Evolutionary conservation across 2,797 vertebrate genomes (phyloP).

Genomic region (Huso huso): DNA sequence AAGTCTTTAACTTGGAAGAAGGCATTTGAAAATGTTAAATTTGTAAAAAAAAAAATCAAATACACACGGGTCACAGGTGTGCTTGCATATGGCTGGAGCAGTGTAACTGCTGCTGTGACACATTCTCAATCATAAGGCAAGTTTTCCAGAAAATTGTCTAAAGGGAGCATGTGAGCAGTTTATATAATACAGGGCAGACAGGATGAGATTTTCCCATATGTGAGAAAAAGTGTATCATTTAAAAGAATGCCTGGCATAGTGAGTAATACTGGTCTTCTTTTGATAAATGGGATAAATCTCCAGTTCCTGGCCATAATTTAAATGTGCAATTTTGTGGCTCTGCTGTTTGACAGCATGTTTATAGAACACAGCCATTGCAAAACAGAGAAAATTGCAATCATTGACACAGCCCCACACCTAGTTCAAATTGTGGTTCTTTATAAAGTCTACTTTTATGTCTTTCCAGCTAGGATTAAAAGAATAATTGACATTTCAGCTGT

Average conservation of each 20-base stretch:
- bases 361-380: conserved; percentile 14
- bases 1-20: conserved; percentile 9
- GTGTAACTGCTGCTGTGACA: conserved; percentile 35
- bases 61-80: conserved; percentile 23
- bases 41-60: conserved; percentile 24
- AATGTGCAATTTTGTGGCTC: conserved; percentile 1
- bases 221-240: conserved; percentile 31
- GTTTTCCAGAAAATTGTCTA: conserved; percentile 52
- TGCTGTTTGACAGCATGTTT: conserved; percentile 5
- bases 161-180: conserved; percentile 48
- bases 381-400: conserved; percentile 15
- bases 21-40: conserved; percentile 31
- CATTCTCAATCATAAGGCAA: conserved; percentile 58
- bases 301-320: conserved; percentile 57
- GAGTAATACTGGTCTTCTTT: conserved; percentile 59
- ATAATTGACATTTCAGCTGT: too few relatives aligned
- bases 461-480: too few relatives aligned
- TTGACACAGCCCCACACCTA: conserved; percentile 25
- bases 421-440: conserved; percentile 23
- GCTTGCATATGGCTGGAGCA: conserved; percentile 2
- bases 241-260: conserved; percentile 53
- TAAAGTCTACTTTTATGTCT: too few relatives aligned
- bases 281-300: conserved; percentile 65
- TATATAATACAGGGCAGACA: conserved; percentile 43
- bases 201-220: conserved; percentile 55